phyloP scores from a whole-genome alignment of 2,888 invertebrate genomes.

The Ommatoiulus sabulosus region DNA sequence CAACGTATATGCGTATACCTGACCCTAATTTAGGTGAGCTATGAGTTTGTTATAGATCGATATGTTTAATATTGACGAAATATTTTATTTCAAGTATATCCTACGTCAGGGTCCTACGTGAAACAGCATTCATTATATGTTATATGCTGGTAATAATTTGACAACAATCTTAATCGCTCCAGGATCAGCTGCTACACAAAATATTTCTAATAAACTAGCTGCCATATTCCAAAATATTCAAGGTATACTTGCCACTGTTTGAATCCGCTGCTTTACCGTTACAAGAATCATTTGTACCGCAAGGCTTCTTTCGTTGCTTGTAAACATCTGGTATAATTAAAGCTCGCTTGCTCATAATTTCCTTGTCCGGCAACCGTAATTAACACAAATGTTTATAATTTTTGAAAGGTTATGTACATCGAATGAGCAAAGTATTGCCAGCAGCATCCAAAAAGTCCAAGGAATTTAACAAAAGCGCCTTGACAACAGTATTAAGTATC shows the following conservation, averaged over 20 bases:
- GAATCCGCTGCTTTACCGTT: not conserved
- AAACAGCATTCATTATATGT: no score
- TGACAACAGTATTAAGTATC: not conserved
- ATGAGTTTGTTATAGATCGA: no score
- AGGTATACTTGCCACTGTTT: not conserved
- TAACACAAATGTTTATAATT: not conserved
- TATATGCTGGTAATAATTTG: no score
- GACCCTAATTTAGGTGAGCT: no score
- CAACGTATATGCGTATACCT: no score
- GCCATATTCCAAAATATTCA: no score
- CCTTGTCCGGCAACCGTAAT: not conserved
- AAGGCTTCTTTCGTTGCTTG: constrained; percentile 57
- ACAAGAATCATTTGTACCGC: constrained; percentile 24
- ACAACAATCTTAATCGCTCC: no score
- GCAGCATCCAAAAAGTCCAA: not conserved
- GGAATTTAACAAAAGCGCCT: not conserved
- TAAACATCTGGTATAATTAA: constrained; percentile 58
- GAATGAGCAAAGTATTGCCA: not conserved
- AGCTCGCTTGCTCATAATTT: constrained; percentile 19
- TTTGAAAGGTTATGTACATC: not conserved
- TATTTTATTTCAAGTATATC: no score
- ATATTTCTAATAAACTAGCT: no score
- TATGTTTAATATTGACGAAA: no score
- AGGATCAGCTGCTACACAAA: no score
- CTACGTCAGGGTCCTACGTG: no score